Base-by-base conservation (phyloP, 1,140 invertebrate species). In the Penaeus chinensis region DNA sequence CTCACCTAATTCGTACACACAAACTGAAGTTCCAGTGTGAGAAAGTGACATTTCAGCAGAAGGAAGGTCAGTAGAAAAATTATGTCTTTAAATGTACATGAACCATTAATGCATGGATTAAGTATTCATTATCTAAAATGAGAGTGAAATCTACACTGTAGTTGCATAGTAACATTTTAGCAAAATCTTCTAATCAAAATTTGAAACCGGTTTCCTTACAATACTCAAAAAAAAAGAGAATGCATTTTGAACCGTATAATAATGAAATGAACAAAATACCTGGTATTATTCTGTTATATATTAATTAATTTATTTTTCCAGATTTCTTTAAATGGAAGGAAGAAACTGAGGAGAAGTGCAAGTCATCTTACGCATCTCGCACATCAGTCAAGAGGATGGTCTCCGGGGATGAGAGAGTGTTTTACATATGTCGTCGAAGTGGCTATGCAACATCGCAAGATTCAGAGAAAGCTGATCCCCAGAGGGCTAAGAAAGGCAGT, bases 241-340 rank as follows among this genome's bases (percentile, higher is more conserved):
- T 11, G 54, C 8, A 54, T 16, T 54, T 54, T 2, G 10, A 2
- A 11, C 10, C 0, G 10, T 74, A 27, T 10, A 74, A 0, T 74
- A 74, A 5, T 32, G 27, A 22, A 74, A 37, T 5, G 0, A 7
- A 32, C 20, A 32, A 74, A 27, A 19, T 74, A 42, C 37, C 37
- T 42, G 37, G 37, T 8, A 42, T 7, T 42, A 42, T 42, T 42
- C 37, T 42, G 37, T 42, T 42, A 42, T 42, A 42, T 42, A 24
- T 7, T 5, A 5, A 22, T 22, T 47, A 47, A 22, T 16, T 71
- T 42, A 19, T 63, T 32, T 82, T 62, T 80, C 3, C 60, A 87
- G 85, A 87, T 63, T 87, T 87, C 62, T 87, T 79, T 79, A 76
- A 74, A 24, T 87, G 85, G 85, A 81, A 82, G 66, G 82, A 82